Evolutionary conservation across 2,113 vertebrate genomes (phyloP).

Genomic region (Festucalex cinctus): DNA sequence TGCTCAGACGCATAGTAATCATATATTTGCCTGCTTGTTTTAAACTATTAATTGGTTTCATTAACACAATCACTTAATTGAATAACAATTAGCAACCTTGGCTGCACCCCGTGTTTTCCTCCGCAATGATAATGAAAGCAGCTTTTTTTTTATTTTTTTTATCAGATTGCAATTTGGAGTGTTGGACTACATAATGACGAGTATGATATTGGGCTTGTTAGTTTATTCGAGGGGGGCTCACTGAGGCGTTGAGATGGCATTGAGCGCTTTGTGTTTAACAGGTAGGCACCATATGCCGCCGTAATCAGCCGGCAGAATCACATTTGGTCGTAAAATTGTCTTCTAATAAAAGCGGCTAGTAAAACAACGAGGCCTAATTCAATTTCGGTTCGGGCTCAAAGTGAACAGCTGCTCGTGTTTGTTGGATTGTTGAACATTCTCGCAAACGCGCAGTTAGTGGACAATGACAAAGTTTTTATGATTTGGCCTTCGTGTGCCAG

Average conservation of each 20-base stretch:
- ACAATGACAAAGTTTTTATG: conserved; percentile 8
- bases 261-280: conserved; percentile 67
- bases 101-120: conserved; percentile 67
- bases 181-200: conserved; percentile 76
- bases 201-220: conserved; percentile 70
- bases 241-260: conserved; percentile 56
- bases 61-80: conserved; percentile 75
- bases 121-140: conserved; percentile 68
- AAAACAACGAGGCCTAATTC: conserved; percentile 68
- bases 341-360: conserved; percentile 69
- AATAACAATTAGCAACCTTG: conserved; percentile 75
- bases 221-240: conserved; percentile 60
- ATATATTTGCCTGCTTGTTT: conserved; percentile 68
- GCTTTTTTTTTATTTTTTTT: too few species aligned
- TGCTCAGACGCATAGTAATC: conserved; percentile 74
- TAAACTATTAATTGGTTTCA: conserved; percentile 75
- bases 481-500: not conserved
- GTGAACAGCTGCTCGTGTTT: conserved; percentile 65
- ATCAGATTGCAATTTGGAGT: conserved; percentile 75
- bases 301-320: conserved; percentile 68
- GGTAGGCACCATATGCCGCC: conserved; percentile 66
- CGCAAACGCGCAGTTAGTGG: not conserved
- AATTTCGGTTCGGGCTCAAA: conserved; percentile 56
- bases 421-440: conserved; percentile 53
- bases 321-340: conserved; percentile 69